These are phyloP conservation scores for Scrobipalpa costella DNA, from an alignment of 2,888 invertebrate genomes.

Conservation along the genomic window DNA sequence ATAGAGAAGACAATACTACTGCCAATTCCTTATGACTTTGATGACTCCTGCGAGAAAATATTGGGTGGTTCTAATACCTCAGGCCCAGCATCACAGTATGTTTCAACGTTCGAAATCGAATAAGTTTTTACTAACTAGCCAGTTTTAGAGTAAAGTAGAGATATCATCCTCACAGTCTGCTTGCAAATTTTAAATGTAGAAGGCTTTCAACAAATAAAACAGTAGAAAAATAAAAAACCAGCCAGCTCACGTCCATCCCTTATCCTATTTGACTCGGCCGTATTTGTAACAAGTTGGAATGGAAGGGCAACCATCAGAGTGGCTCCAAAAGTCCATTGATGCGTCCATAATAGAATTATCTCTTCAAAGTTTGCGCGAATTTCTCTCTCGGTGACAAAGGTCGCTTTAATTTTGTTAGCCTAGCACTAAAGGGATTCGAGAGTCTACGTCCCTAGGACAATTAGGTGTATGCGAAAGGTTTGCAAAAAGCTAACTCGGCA, in stretches of 20 bases:
- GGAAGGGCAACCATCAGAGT: slow-evolving; percentile 20
- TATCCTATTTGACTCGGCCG: background rate
- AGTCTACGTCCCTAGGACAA: slow-evolving; percentile 15
- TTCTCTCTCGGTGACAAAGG: slow-evolving; percentile 18
- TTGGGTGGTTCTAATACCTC: no score
- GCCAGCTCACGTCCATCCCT: background rate
- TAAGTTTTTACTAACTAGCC: no score
- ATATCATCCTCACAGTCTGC: no score
- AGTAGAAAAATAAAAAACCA: no score
- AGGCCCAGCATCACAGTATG: no score
- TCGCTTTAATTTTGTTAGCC: slow-evolving; percentile 20
- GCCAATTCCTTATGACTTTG: no score
- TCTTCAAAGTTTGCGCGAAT: slow-evolving; percentile 10
- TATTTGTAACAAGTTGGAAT: slow-evolving; percentile 2
- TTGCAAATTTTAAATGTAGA: no score
- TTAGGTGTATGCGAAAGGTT: background rate
- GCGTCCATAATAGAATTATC: slow-evolving; percentile 21
- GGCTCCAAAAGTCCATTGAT: slow-evolving; percentile 21
- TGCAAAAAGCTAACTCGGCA: background rate
- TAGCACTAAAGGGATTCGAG: slow-evolving; percentile 20
- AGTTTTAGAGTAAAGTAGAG: no score
- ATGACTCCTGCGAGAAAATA: no score
- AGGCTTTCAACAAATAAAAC: background rate
- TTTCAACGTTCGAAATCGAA: no score
- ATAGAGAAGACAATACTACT: no score